Conservation (phyloP, 2,113 vertebrate species). For the Odontophorus gujanensis region DNA sequence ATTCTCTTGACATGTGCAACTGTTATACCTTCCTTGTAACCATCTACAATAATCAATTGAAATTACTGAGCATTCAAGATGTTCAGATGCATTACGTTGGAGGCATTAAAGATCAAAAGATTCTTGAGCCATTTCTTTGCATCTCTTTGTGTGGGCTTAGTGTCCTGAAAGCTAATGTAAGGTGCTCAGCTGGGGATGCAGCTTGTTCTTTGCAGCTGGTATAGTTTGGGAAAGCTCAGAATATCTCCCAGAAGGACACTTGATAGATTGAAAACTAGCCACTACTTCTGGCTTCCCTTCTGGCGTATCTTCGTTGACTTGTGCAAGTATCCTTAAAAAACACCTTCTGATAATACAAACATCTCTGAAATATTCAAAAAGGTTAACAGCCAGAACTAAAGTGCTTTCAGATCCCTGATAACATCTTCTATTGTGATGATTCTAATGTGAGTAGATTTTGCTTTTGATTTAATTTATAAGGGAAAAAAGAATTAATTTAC, state of each 20-base stretch:
- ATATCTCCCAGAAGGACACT: not conserved
- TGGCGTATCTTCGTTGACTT: not conserved
- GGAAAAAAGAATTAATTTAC: not conserved
- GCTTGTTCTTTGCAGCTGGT: not conserved
- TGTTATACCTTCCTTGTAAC: not conserved
- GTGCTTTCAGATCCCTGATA: not conserved
- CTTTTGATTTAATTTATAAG: not conserved
- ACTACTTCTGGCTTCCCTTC: not conserved
- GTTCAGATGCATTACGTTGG: not conserved
- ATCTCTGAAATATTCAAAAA: not conserved
- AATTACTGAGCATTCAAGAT: not conserved
- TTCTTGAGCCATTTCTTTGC: not conserved
- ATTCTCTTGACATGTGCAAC: not conserved
- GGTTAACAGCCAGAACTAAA: not conserved
- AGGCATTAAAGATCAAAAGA: not conserved
- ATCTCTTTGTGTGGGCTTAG: not conserved
- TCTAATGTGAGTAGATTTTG: not conserved
- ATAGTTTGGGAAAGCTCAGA: not conserved
- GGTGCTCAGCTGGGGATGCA: not conserved
- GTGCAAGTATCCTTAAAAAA: not conserved
- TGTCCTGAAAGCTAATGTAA: not conserved
- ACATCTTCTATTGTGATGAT: not conserved
- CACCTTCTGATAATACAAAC: not conserved
- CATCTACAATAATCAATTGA: conserved; percentile 18
- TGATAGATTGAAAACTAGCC: not conserved